These are phyloP conservation scores for Plutella xylostella DNA, from an alignment of 2,888 invertebrate species.

Conservation along the genomic window DNA sequence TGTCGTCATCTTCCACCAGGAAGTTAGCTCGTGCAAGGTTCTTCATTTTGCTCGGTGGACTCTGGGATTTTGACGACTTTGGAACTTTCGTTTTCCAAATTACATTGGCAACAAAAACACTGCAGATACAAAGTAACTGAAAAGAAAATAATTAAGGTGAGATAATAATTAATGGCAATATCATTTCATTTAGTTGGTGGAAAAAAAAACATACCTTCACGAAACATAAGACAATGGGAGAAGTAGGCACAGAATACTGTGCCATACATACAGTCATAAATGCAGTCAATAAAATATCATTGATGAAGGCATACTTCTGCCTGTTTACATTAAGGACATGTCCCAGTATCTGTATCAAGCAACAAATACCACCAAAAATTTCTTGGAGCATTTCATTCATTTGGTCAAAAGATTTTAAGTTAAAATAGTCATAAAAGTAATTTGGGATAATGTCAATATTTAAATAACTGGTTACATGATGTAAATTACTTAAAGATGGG, in stretches of 20 bases:
- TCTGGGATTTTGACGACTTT: slow-evolving; percentile 19
- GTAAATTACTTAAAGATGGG: slow-evolving; percentile 43
- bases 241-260: slow-evolving; percentile 28
- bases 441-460: slow-evolving; percentile 31
- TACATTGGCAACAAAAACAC: slow-evolving; percentile 44
- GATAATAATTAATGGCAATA: background rate
- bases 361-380: slow-evolving; percentile 44
- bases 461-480: slow-evolving; percentile 31
- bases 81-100: no score
- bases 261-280: slow-evolving; percentile 40
- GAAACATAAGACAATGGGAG: slow-evolving; percentile 35
- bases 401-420: slow-evolving; percentile 29
- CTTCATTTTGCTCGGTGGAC: slow-evolving; percentile 37
- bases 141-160: slow-evolving; percentile 20
- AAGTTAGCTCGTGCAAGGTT: slow-evolving; percentile 32
- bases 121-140: slow-evolving; percentile 44
- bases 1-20: slow-evolving; percentile 36
- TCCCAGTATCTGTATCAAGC: slow-evolving; percentile 51
- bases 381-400: slow-evolving; percentile 41
- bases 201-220: slow-evolving; percentile 52
- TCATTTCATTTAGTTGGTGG: no score
- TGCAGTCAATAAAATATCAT: slow-evolving; percentile 51
- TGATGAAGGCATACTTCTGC: slow-evolving; percentile 39
- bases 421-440: slow-evolving; percentile 26
- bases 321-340: slow-evolving; percentile 47